phyloP scores from a whole-genome alignment of 2,113 vertebrate species.

The Ranitomeya imitator region DNA sequence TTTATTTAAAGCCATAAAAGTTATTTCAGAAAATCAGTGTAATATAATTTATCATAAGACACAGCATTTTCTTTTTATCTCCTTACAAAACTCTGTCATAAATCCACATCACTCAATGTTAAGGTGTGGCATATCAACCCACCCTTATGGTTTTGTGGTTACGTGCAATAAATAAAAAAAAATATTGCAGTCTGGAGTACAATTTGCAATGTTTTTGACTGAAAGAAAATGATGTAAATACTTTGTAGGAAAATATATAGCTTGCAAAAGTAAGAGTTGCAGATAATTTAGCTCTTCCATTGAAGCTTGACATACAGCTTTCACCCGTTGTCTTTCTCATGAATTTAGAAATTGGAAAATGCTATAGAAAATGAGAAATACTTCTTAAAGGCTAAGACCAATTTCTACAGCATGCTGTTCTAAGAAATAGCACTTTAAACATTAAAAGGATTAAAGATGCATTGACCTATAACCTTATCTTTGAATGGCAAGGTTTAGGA shows the following conservation, averaged over 20 bases:
- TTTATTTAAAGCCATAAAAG: slow-evolving; percentile 56
- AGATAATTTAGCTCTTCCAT: slow-evolving; percentile 21
- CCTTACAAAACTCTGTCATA: slow-evolving; percentile 40
- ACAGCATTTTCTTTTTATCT: slow-evolving; percentile 44
- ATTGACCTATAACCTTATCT: slow-evolving; percentile 26
- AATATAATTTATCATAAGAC: slow-evolving; percentile 51
- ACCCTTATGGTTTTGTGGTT: neutral
- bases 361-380: slow-evolving; percentile 26
- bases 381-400: slow-evolving; percentile 9
- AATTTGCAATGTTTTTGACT: slow-evolving; percentile 37
- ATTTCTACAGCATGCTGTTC: slow-evolving; percentile 18
- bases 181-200: slow-evolving; percentile 19
- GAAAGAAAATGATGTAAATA: slow-evolving; percentile 43
- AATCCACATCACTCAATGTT: slow-evolving; percentile 36
- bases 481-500: slow-evolving; percentile 10
- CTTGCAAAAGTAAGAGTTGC: slow-evolving; percentile 18
- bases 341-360: slow-evolving; percentile 31
- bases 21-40: slow-evolving; percentile 56
- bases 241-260: slow-evolving; percentile 47
- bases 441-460: slow-evolving; percentile 32
- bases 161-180: neutral
- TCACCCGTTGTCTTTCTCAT: slow-evolving; percentile 34
- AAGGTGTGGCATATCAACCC: neutral
- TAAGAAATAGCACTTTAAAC: slow-evolving; percentile 25
- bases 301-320: slow-evolving; percentile 30